Evolutionary conservation across 2,113 vertebrate genomes (phyloP), one percentile per base, ranked within the genome.

Genomic region (Crocuta crocuta): DNA sequence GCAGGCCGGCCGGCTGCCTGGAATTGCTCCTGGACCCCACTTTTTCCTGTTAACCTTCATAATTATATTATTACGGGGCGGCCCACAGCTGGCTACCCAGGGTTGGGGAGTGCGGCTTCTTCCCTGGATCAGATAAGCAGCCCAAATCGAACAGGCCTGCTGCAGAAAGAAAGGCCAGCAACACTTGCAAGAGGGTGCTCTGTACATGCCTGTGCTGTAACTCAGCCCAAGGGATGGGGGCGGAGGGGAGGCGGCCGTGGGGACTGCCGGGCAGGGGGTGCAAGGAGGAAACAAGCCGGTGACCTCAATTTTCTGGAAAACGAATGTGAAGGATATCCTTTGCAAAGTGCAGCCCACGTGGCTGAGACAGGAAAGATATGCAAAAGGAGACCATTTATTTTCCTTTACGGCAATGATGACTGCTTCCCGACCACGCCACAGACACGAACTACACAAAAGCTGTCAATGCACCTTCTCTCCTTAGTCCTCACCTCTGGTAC

Each of bases 11-110:
- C 99, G 99, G 99, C 99, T 99, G 99, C 99, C 99, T 99, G 98
- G 99, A 99, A 99, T 99, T 98, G 98, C 98, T 98, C 98, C 99
- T 99, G 99, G 99, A 99, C 99, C 98, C 99, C 93, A 98, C 99
- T 99, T 99, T 99, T 99, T 99, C 99, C 99, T 99, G 99, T 99
- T 99, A 99, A 99, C 99, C 99, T 99, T 99, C 99, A 99, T 99
- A 99, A 99, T 98, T 98, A 98, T 99, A 99, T 99, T 99, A 99
- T 99, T 99, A 99, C 96, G 97, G 98, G 99, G 98, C 98, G 98
- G 98, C 98, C 98, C 98, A 98, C 98, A 98, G 99, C 99, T 98
- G 98, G 89, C 98, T 98, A 98, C 98, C 98, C 98, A 98, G 98
- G 98, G 98, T 98, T 97, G 95, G 97, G 97, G 97, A 98, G 98